Conservation (phyloP, 2,888 invertebrate genomes). For the Campoplex capitator region DNA sequence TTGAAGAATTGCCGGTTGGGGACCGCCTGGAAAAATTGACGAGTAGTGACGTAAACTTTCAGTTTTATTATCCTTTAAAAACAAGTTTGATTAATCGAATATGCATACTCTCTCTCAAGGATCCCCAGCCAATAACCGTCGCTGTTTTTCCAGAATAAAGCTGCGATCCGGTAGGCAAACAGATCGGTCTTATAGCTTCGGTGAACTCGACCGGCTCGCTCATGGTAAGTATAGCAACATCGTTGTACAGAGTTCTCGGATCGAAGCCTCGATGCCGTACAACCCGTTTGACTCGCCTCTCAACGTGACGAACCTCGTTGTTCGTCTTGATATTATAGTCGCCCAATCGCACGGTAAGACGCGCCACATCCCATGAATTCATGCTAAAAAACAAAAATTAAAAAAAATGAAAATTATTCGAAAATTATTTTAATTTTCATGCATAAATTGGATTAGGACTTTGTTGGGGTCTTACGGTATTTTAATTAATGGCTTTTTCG, state of each 20-base stretch:
- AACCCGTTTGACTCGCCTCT: constrained; percentile 92
- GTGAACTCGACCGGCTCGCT: constrained; percentile 91
- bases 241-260: constrained; percentile 93
- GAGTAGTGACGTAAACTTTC: neutral
- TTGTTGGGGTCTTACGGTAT: neutral
- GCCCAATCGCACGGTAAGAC: constrained; percentile 92
- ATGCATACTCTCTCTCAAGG: constrained; percentile 89
- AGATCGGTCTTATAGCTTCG: constrained; percentile 91
- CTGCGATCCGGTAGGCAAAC: constrained; percentile 88
- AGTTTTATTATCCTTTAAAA: neutral
- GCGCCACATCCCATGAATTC: constrained; percentile 95
- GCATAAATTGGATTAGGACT: neutral
- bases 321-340: constrained; percentile 93
- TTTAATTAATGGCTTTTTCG: neutral
- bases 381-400: constrained; percentile 87
- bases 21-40: constrained; percentile 88
- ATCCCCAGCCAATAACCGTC: constrained; percentile 96
- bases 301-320: constrained; percentile 91
- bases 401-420: constrained; percentile 23
- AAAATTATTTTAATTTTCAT: constrained; percentile 9
- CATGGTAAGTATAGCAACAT: constrained; percentile 92
- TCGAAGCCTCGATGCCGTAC: constrained; percentile 95
- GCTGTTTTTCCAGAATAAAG: constrained; percentile 90
- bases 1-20: constrained; percentile 92
- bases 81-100: neutral